A percentile compares a stretch with the other conserved stretches of the same genome.
phyloP scores from a whole-genome alignment of 2,113 vertebrate genomes.

The Nibea albiflora region DNA sequence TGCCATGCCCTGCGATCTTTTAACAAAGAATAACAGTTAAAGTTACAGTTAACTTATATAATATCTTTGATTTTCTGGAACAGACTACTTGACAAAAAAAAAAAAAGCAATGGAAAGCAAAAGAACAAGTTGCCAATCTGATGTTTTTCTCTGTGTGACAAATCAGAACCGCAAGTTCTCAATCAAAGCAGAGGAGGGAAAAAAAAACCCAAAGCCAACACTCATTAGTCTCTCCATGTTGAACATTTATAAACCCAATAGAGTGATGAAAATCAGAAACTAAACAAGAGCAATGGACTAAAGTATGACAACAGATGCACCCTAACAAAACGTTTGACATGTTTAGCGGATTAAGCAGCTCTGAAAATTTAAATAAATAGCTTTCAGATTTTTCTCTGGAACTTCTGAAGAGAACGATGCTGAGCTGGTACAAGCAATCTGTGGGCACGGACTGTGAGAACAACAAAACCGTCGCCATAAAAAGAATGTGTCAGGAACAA shows the following conservation, averaged over 20 bases:
- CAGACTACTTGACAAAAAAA: constrained; percentile 19
- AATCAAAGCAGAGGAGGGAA: constrained; percentile 42
- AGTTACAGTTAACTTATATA: constrained; percentile 30
- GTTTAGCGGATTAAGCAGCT: constrained; percentile 17
- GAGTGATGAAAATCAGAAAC: constrained; percentile 43
- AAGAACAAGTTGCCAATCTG: constrained; percentile 47
- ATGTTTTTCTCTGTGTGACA: constrained; percentile 43
- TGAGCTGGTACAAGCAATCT: neutral
- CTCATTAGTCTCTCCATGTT: constrained; percentile 63
- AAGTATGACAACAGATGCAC: constrained; percentile 28
- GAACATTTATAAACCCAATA: constrained; percentile 60
- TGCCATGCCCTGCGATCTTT: constrained; percentile 18
- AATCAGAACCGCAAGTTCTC: constrained; percentile 53
- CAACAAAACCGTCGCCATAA: neutral
- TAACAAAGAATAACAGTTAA: constrained; percentile 16
- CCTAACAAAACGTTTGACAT: constrained; percentile 20
- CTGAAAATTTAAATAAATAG: constrained; percentile 11
- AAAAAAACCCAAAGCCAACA: constrained; percentile 18
- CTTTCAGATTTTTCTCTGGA: constrained; percentile 9
- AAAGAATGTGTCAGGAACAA: neutral
- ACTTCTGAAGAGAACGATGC: neutral
- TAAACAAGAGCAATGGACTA: constrained; percentile 26
- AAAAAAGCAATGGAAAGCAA: constrained; percentile 22
- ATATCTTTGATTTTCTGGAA: neutral
- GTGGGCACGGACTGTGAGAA: neutral